phyloP scores from a whole-genome alignment of 1,140 invertebrate genomes.

The Phenacoccus solenopsis region DNA sequence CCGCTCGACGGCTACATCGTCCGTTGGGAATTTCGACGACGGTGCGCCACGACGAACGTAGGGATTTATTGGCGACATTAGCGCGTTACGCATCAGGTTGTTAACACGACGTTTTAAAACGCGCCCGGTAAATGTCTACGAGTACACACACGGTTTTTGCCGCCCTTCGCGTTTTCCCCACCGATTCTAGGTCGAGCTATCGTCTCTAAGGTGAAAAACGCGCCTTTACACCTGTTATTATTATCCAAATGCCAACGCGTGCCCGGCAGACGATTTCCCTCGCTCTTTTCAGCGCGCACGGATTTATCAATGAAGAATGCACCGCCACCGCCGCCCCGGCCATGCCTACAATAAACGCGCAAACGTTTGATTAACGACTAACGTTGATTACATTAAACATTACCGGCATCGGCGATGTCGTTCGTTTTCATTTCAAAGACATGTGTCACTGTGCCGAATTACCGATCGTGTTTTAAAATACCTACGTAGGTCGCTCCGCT shows the following conservation, averaged over 20 bases:
- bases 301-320: too few relatives aligned
- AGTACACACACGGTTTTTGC: background rate
- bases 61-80: background rate
- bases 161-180: background rate
- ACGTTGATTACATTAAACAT: too few relatives aligned
- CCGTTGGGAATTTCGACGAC: constrained; percentile 1
- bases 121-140: background rate
- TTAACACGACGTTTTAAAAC: background rate
- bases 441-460: too few relatives aligned
- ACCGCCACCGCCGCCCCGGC: too few relatives aligned
- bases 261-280: constrained; percentile 8
- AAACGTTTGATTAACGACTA: too few relatives aligned
- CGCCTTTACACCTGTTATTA: constrained; percentile 17
- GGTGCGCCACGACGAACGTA: background rate
- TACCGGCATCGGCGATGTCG: too few relatives aligned
- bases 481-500: too few relatives aligned
- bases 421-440: too few relatives aligned
- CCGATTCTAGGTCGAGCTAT: background rate
- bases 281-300: background rate
- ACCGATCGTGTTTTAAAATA: too few relatives aligned
- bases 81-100: background rate
- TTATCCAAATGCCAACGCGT: constrained; percentile 17
- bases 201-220: constrained; percentile 7
- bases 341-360: too few relatives aligned
- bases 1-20: too few relatives aligned